Percentiles rank a stretch among this genome's conserved stretches.
Conservation (phyloP, 2,888 invertebrate genomes). For the Diplolepis rosae region DNA sequence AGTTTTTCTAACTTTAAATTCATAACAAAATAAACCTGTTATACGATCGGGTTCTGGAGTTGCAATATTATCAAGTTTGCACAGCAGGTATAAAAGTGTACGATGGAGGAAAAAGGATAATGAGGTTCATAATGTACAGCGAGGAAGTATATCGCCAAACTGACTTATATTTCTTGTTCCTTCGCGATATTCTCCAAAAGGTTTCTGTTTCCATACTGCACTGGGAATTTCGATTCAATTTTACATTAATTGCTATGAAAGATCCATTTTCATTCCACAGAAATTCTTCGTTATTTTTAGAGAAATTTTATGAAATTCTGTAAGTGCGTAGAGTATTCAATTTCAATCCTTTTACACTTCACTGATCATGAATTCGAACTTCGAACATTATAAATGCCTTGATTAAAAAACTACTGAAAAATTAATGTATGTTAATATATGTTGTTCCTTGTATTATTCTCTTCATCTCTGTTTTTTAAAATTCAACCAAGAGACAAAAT, state of each 20-base stretch:
- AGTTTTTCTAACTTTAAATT: neutral
- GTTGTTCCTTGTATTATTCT: no score
- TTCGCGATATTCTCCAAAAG: neutral
- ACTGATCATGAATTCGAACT: no score
- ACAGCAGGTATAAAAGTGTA: constrained; percentile 26
- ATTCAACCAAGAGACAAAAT: no score
- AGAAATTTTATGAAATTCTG: no score
- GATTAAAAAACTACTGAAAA: no score
- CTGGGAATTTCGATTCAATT: neutral
- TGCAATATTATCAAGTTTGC: constrained; percentile 2
- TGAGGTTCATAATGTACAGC: constrained; percentile 27
- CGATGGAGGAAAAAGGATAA: constrained; percentile 14
- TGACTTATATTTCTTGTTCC: constrained; percentile 18
- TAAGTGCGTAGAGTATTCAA: no score
- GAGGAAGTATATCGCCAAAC: neutral
- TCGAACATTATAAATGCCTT: no score
- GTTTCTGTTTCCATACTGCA: constrained; percentile 1
- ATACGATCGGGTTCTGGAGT: constrained; percentile 1
- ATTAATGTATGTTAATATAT: no score
- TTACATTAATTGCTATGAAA: neutral
- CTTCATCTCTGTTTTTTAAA: no score
- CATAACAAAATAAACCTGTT: constrained; percentile 2
- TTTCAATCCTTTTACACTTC: no score
- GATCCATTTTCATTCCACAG: neutral
- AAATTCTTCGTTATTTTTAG: no score